These are phyloP conservation scores for Mormoops blainvillei DNA, from an alignment of 2,113 vertebrate genomes.

Conservation along the genomic window DNA sequence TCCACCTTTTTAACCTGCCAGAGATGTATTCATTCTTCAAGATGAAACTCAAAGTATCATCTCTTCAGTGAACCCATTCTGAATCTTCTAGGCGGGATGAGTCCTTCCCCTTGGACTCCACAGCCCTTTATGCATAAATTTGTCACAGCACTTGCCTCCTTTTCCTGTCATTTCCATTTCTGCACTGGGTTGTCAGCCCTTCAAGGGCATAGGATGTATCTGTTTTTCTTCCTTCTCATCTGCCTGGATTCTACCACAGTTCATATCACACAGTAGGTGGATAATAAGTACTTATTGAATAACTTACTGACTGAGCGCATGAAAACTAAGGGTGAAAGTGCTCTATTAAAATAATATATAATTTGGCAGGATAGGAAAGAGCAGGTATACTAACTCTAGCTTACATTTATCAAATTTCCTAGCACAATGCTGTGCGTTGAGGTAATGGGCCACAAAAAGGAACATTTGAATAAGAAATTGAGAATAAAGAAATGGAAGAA, in stretches of 20 bases:
- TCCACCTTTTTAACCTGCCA: background rate
- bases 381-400: background rate
- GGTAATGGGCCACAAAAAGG: background rate
- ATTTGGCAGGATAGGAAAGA: background rate
- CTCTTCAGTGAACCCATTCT: background rate
- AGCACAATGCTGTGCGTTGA: background rate
- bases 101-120: background rate
- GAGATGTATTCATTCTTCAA: background rate
- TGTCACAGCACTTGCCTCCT: background rate
- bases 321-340: background rate
- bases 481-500: background rate
- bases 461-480: background rate
- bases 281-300: background rate
- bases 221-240: background rate
- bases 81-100: background rate
- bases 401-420: conserved; percentile 21
- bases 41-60: background rate
- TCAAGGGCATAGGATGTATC: background rate
- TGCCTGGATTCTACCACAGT: background rate
- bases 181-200: background rate
- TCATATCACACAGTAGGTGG: background rate
- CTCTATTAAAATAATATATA: background rate
- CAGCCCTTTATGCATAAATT: background rate
- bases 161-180: background rate
- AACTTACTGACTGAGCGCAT: background rate